Percentiles rank a stretch among this genome's conserved stretches.
Conservation (phyloP, 2,113 vertebrate genomes). For the Saguinus midas region DNA sequence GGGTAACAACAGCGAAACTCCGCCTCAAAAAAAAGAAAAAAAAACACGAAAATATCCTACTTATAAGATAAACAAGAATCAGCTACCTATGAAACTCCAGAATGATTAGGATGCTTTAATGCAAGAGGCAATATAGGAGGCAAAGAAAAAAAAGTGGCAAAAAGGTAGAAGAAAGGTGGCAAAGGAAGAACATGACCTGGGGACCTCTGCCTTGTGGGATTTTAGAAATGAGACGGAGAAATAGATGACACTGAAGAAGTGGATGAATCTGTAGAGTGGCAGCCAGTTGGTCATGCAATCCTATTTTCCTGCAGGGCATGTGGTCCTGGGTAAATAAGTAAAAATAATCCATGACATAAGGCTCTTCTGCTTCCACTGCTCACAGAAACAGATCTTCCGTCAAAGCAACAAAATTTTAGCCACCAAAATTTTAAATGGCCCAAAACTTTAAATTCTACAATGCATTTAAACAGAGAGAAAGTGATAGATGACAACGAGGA, state of each 20-base stretch:
- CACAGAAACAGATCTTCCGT: conserved; percentile 16
- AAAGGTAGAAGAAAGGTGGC: background rate
- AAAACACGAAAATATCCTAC: background rate
- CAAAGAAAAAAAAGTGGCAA: background rate
- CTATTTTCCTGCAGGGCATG: background rate
- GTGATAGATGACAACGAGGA: background rate
- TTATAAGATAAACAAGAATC: conserved; percentile 18
- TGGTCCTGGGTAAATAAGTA: background rate
- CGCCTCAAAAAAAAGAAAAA: too few relatives aligned
- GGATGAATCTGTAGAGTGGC: background rate
- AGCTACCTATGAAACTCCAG: background rate
- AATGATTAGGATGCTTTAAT: background rate
- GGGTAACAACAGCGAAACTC: too few relatives aligned
- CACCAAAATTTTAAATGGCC: background rate
- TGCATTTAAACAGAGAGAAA: background rate
- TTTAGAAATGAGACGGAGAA: conserved; percentile 19
- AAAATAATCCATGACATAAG: background rate
- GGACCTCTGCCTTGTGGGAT: background rate
- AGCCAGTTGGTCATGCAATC: background rate
- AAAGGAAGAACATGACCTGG: background rate
- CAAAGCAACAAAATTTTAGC: background rate
- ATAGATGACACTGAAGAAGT: background rate
- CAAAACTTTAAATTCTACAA: background rate
- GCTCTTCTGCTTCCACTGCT: background rate
- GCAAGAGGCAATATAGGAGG: background rate